Conservation (phyloP, 1,140 invertebrate genomes). For the Aphaenogaster rudis region DNA sequence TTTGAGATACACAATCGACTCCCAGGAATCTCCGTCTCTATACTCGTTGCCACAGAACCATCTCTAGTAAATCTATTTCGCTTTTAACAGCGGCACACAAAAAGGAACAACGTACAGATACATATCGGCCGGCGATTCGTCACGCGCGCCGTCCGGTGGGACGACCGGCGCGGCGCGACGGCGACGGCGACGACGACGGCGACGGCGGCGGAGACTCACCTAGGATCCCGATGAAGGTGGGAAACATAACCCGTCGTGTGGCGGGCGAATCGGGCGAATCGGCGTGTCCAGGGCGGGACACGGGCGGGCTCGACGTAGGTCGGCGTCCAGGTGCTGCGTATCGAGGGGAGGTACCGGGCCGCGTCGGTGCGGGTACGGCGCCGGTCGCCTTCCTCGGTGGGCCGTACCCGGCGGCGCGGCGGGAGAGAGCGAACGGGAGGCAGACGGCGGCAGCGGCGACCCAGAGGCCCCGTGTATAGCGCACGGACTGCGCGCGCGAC, state of each 20-base stretch:
- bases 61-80: not conserved
- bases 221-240: constrained; percentile 91
- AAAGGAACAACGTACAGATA: not conserved
- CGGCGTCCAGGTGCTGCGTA: not conserved
- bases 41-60: constrained; percentile 2
- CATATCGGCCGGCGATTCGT: not conserved
- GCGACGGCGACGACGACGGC: too few relatives aligned
- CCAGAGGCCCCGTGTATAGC: constrained; percentile 14
- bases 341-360: too few relatives aligned
- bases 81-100: not conserved
- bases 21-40: not conserved
- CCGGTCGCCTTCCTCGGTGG: constrained; percentile 44
- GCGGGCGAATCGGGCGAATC: constrained; percentile 78
- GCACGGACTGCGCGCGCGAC: constrained; percentile 43
- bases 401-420: constrained; percentile 27
- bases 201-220: constrained; percentile 85
- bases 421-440: not conserved
- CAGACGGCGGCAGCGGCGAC: not conserved
- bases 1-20: too few relatives aligned
- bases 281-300: constrained; percentile 67
- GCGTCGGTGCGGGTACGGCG: not conserved
- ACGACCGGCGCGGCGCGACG: too few relatives aligned
- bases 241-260: constrained; percentile 90
- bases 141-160: not conserved
- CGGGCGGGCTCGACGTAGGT: constrained; percentile 2